phyloP scores from a whole-genome alignment of 2,113 vertebrate genomes.

The Machaerirhynchus nigripectus region DNA sequence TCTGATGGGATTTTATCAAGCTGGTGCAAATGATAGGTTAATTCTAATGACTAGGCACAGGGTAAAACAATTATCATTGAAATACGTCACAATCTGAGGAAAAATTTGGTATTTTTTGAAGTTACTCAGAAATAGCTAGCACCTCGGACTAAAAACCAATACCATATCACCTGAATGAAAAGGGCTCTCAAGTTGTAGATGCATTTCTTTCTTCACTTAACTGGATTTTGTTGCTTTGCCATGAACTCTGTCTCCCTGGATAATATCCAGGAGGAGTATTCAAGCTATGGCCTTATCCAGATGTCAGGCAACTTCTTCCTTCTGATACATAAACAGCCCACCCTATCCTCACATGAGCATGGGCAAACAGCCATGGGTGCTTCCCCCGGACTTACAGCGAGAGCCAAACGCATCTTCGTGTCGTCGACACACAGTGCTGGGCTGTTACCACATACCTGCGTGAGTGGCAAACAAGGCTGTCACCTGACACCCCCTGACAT shows the following conservation, averaged over 20 bases:
- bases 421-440: not conserved
- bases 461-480: not conserved
- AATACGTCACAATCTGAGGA: not conserved
- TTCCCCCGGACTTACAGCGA: not conserved
- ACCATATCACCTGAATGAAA: not conserved
- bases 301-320: not conserved
- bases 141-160: not conserved
- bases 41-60: not conserved
- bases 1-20: not conserved
- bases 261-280: not conserved
- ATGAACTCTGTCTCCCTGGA: not conserved
- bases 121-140: not conserved
- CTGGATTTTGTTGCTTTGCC: not conserved
- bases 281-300: not conserved
- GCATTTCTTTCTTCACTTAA: not conserved
- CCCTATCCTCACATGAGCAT: accelerated
- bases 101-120: not conserved
- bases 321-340: not conserved
- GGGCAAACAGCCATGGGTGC: not conserved
- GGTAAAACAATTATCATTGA: not conserved
- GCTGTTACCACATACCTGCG: not conserved
- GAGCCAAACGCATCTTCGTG: not conserved
- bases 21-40: not conserved
- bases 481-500: not conserved
- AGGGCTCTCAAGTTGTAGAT: not conserved